These are phyloP conservation scores for Operophtera brumata DNA, from an alignment of 2,888 invertebrate species.

Conservation along the genomic window DNA sequence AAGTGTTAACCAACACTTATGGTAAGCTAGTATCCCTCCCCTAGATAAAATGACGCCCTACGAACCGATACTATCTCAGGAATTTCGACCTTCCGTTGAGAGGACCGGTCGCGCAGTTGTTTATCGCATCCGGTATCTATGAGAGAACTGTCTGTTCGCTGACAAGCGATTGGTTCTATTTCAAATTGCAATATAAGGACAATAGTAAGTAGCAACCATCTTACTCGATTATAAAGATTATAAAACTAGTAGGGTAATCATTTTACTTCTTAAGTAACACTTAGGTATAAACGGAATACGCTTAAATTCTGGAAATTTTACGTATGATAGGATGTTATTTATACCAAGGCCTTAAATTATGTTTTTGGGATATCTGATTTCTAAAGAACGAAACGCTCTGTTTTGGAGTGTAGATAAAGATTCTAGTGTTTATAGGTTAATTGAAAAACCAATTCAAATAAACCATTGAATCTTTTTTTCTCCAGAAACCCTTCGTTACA, in stretches of 20 bases:
- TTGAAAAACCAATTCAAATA: neutral
- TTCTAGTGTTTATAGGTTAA: neutral
- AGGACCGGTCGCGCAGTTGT: too few species aligned
- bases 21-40: constrained; percentile 38
- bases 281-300: constrained; percentile 29
- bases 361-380: neutral
- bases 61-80: too few species aligned
- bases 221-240: constrained; percentile 33
- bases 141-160: neutral
- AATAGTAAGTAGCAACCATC: constrained; percentile 56
- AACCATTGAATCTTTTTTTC: neutral
- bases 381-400: neutral
- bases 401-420: neutral
- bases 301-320: constrained; percentile 27
- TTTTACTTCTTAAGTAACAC: constrained; percentile 30
- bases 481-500: neutral
- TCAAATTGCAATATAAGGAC: constrained; percentile 52
- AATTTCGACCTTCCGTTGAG: too few species aligned
- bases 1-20: too few species aligned
- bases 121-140: too few species aligned
- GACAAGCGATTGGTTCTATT: constrained; percentile 55
- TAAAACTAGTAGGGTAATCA: constrained; percentile 30
- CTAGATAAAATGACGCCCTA: too few species aligned
- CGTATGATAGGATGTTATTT: constrained; percentile 23
- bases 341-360: neutral